Percentiles rank a stretch among this genome's conserved stretches.
These are phyloP conservation scores for Pluvialis apricaria DNA, from an alignment of 2,113 vertebrate genomes.

Conservation along the genomic window DNA sequence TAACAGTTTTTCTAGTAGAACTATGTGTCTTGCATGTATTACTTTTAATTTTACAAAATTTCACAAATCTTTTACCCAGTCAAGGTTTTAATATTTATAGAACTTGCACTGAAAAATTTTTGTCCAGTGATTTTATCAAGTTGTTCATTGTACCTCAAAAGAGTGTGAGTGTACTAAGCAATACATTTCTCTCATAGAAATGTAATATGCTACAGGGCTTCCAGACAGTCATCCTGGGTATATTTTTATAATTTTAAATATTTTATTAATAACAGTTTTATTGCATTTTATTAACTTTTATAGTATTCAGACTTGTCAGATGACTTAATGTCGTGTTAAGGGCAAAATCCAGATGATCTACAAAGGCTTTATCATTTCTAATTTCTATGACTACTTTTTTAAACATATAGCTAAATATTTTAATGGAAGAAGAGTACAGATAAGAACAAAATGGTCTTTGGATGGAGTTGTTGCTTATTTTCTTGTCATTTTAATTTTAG, in stretches of 20 bases:
- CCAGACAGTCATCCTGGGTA: neutral
- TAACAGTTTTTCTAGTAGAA: neutral
- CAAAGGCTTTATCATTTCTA: neutral
- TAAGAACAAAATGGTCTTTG: neutral
- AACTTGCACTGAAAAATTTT: neutral
- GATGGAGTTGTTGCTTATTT: neutral
- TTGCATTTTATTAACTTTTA: neutral
- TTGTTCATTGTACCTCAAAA: neutral
- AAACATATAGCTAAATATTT: neutral
- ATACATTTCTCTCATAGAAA: neutral
- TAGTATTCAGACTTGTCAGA: neutral
- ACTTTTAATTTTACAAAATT: neutral
- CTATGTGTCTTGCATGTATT: neutral
- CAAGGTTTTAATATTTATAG: neutral
- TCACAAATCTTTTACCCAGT: neutral
- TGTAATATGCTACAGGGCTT: neutral
- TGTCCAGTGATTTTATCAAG: neutral
- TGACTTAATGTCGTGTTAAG: neutral
- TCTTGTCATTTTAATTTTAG: neutral
- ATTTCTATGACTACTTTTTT: neutral
- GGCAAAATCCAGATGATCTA: neutral
- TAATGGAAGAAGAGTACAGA: neutral
- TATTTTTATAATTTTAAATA: neutral
- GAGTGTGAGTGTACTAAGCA: neutral
- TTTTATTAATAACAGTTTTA: neutral